These are phyloP conservation scores for Pelodytes ibericus DNA, from an alignment of 2,797 vertebrate species.

Conservation along the genomic window DNA sequence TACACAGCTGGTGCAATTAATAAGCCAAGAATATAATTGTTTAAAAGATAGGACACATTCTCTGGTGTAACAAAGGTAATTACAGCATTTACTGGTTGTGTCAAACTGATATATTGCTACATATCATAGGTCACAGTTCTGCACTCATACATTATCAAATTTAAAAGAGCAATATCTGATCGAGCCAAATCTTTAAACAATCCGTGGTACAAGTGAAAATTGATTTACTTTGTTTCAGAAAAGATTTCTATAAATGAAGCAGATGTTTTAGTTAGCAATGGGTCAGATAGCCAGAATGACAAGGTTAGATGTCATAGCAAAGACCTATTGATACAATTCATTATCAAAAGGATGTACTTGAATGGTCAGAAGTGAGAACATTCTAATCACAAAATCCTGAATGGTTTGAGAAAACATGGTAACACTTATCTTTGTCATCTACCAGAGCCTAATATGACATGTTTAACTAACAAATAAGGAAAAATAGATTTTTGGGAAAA, in stretches of 20 bases:
- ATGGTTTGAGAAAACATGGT: not conserved
- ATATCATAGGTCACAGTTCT: constrained; percentile 94
- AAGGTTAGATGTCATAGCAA: constrained; percentile 82
- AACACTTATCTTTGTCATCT: not conserved
- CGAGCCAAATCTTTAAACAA: constrained; percentile 83
- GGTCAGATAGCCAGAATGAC: constrained; percentile 91
- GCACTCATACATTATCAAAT: constrained; percentile 99
- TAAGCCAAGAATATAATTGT: constrained; percentile 65
- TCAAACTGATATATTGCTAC: constrained; percentile 96
- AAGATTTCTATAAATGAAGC: constrained; percentile 71
- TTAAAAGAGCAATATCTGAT: constrained; percentile 91
- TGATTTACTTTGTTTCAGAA: constrained; percentile 62
- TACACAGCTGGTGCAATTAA: constrained; percentile 36
- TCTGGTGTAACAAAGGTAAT: constrained; percentile 79
- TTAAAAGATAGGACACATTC: constrained; percentile 68
- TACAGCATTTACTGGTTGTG: constrained; percentile 90
- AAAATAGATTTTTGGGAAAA: too few relatives aligned
- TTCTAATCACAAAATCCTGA: constrained; percentile 23
- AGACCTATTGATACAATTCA: constrained; percentile 85
- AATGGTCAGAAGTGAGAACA: constrained; percentile 84
- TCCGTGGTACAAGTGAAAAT: constrained; percentile 76
- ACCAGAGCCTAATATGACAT: not conserved
- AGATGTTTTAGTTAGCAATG: constrained; percentile 84
- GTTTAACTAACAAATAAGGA: too few relatives aligned
- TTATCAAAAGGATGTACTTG: constrained; percentile 91